A percentile compares a stretch with the other conserved stretches of the same genome.
Conservation (phyloP, 2,113 vertebrate genomes). For the Ailuropoda melanoleuca region DNA sequence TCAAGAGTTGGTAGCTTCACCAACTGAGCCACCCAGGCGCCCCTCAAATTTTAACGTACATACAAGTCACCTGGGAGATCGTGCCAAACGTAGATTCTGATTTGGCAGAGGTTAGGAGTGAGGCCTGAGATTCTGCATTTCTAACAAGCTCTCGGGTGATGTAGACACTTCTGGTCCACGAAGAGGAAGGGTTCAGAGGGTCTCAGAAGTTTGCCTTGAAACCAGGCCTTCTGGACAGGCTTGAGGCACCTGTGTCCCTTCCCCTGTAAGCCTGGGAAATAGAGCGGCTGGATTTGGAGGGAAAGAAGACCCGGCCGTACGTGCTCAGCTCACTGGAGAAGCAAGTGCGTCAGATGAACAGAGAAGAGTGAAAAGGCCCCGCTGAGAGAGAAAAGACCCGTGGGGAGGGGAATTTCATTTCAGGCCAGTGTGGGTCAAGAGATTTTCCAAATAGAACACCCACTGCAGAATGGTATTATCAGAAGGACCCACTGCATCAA, state of each 20-base stretch:
- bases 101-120: not conserved
- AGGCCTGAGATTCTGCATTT: not conserved
- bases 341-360: not conserved
- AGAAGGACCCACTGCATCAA: not conserved
- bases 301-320: not conserved
- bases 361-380: not conserved
- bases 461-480: not conserved
- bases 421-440: not conserved
- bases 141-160: not conserved
- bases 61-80: not conserved
- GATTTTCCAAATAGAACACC: not conserved
- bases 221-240: too few relatives aligned
- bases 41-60: not conserved
- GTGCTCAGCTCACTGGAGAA: not conserved
- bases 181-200: not conserved
- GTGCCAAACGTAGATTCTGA: not conserved
- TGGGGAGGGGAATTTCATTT: not conserved
- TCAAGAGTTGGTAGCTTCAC: not conserved
- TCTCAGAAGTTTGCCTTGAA: not conserved
- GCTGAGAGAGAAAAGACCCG: not conserved
- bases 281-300: not conserved
- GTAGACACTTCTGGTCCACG: not conserved
- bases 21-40: not conserved
- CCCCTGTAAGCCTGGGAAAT: not conserved
- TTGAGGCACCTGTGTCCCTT: not conserved